phyloP scores from a whole-genome alignment of 1,140 invertebrate species.

The Drosophila orena region DNA sequence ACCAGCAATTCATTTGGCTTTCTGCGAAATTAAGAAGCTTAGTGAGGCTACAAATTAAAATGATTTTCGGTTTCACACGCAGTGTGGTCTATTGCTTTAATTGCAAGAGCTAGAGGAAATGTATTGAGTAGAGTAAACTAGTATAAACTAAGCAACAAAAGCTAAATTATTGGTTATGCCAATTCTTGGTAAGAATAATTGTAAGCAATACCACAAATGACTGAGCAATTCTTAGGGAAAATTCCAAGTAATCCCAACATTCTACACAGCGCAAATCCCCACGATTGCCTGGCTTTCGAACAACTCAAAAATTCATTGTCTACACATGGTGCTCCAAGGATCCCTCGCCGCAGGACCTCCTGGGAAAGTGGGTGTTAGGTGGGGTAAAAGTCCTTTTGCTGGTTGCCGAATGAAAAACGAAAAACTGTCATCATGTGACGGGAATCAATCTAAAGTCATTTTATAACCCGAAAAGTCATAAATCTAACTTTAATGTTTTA shows the following conservation, averaged over 20 bases:
- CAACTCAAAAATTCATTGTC: slow-evolving; percentile 84
- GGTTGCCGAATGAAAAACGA: slow-evolving; percentile 73
- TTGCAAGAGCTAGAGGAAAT: background rate
- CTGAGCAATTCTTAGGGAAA: too few species aligned
- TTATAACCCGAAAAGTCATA: slow-evolving; percentile 85
- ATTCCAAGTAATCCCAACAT: background rate
- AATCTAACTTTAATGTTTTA: slow-evolving; percentile 85
- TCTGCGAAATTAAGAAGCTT: background rate
- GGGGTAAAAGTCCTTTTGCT: slow-evolving; percentile 15
- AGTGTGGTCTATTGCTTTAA: background rate
- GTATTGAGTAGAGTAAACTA: too few species aligned
- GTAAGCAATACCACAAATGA: background rate
- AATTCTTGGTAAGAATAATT: too few species aligned
- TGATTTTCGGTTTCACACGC: too few species aligned
- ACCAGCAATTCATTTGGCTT: slow-evolving; percentile 1
- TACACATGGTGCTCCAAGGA: slow-evolving; percentile 66
- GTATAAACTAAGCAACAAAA: too few species aligned
- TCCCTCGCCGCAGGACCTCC: slow-evolving; percentile 33
- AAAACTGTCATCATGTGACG: slow-evolving; percentile 85
- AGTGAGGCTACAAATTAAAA: too few species aligned
- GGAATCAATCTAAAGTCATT: slow-evolving; percentile 85
- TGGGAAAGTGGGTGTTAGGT: slow-evolving; percentile 13
- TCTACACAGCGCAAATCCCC: background rate
- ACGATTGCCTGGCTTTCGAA: slow-evolving; percentile 69
- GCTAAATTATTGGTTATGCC: too few species aligned